Percentiles rank a stretch among this genome's conserved stretches.
phyloP scores from a whole-genome alignment of 1,140 invertebrate genomes.

The Carposina sasakii region DNA sequence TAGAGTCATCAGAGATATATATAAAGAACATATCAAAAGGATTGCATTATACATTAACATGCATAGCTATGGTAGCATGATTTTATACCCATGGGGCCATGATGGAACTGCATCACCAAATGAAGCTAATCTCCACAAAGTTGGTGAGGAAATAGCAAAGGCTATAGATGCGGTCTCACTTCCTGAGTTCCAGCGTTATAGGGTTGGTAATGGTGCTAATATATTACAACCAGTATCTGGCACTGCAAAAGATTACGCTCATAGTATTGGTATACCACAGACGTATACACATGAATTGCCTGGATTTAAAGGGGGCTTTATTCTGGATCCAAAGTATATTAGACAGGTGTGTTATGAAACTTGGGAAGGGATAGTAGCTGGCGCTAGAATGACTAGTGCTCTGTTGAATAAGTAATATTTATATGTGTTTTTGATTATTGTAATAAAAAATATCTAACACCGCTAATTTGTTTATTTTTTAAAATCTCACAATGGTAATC shows the following conservation, averaged over 20 bases:
- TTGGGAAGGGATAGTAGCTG: not conserved
- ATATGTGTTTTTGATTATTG: no score
- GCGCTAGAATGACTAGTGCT: conserved; percentile 17
- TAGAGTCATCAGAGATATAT: not conserved
- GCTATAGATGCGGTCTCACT: not conserved
- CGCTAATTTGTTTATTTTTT: no score
- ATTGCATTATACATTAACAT: conserved; percentile 33
- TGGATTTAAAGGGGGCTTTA: not conserved
- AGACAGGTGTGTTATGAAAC: not conserved
- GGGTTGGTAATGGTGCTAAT: not conserved
- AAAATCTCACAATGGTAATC: no score
- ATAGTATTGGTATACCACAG: not conserved
- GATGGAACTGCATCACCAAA: conserved; percentile 2
- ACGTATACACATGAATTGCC: not conserved
- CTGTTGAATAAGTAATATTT: no score
- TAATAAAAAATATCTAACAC: no score
- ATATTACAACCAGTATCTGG: not conserved
- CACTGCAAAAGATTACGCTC: not conserved
- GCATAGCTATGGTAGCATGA: not conserved
- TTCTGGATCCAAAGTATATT: not conserved
- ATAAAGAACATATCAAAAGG: not conserved
- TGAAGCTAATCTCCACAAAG: not conserved
- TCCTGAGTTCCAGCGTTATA: not conserved
- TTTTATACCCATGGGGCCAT: conserved; percentile 32
- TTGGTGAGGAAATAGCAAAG: not conserved